A percentile compares a stretch with the other conserved stretches of the same genome.
Conservation (phyloP, 2,888 invertebrate species). For the Melinaea menophilus region DNA sequence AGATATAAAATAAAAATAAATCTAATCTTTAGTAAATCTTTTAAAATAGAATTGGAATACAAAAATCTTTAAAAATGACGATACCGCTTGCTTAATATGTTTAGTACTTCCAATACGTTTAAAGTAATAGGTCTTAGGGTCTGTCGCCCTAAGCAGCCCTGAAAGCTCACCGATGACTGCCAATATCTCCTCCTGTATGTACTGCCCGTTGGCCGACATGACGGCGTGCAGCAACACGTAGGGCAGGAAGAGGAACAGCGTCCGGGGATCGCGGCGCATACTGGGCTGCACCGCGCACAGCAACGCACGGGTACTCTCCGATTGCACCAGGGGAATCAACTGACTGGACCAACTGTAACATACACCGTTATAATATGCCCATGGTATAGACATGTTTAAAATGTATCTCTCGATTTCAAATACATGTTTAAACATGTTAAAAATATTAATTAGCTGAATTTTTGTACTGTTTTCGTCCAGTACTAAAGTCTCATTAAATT, state of each 20-base stretch:
- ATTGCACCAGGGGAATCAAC: conserved; percentile 80
- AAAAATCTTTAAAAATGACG: neutral
- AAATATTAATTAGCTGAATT: too few species aligned
- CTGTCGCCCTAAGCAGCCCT: neutral
- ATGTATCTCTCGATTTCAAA: too few species aligned
- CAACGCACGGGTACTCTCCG: conserved; percentile 78
- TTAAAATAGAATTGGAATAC: neutral
- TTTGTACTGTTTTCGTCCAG: too few species aligned
- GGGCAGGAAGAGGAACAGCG: conserved; percentile 85
- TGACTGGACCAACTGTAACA: conserved; percentile 82
- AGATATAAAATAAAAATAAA: neutral
- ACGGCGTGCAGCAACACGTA: conserved; percentile 83
- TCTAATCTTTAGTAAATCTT: neutral
- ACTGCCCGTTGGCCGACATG: conserved; percentile 57
- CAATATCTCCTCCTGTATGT: conserved; percentile 64
- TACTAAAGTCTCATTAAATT: too few species aligned
- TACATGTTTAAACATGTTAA: too few species aligned
- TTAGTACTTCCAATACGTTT: too few species aligned
- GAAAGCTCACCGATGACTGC: conserved; percentile 61
- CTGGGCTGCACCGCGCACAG: conserved; percentile 85
- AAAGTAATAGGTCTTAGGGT: too few species aligned
- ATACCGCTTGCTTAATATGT: too few species aligned
- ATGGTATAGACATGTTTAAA: too few species aligned
- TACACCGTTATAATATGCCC: too few species aligned
- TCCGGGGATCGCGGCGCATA: conserved; percentile 84